Evolutionary conservation across 2,113 vertebrate species (phyloP), one percentile per base, ranked within the genome.

Genomic region (Austrofundulus limnaeus): DNA sequence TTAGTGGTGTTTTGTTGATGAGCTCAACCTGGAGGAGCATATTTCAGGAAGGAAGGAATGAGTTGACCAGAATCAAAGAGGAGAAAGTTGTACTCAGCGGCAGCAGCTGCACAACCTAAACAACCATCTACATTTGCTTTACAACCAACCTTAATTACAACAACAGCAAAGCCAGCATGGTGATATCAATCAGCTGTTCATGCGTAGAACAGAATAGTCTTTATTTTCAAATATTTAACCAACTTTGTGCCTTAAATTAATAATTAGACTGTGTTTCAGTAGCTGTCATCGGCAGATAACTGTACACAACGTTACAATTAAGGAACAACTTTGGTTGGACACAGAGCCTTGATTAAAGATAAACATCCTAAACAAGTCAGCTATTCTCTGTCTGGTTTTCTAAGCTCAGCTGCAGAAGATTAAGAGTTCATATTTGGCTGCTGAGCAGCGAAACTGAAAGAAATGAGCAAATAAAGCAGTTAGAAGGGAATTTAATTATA

Each of bases 381-480:
- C 41, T 58, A 6, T 58, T 66, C 46, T 62, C 38, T 20, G 16
- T 56, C 21, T 42, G 20, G 54, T 74, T 61, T 58, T 51, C 16
- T 5, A 39, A 56, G 50, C 51, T 61, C 20, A 51, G 39, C 37
- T 28, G 46, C 50, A 37, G 42, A 43, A 69, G 51, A 75, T 75
- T 60, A 56, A 63, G 34, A 59, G 43, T 66, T 39, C 1, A 25
- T 48, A 41, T 67, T 42, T 83, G 63, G 5, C 53, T 19, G 6
- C 47, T 51, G 47, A 76, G 19, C 48, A 65, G 56, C 25, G 25
- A 85, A 78, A 87, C 75, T 80, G 70, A 83, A 85, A 72, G 67
- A 85, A 89, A 80, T 63, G 76, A 72, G 70, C 52, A 0, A 20
- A 64, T 80, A 78, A 88, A 85, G 66, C 66, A 45, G 58, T 84